Percentiles rank a stretch among this genome's conserved stretches.
Conservation (phyloP, 2,113 vertebrate genomes). For the Colossoma macropomum region DNA sequence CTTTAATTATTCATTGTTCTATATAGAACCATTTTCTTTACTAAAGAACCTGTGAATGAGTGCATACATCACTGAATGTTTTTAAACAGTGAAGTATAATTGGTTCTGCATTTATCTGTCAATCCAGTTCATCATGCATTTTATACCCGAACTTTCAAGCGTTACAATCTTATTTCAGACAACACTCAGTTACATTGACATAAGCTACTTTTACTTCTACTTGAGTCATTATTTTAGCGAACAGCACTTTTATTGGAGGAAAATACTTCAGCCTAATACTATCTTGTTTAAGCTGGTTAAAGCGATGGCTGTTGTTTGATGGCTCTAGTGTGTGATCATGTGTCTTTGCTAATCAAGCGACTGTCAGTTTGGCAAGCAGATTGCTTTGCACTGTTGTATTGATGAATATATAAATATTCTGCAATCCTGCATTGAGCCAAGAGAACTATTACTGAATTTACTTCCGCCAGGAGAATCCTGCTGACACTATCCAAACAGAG, state of each 20-base stretch:
- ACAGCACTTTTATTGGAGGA: too few relatives aligned
- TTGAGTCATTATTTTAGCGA: not conserved
- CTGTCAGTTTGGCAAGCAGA: constrained; percentile 22
- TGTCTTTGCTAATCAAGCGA: not conserved
- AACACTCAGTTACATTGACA: not conserved
- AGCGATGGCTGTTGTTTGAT: not conserved
- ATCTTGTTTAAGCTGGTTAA: not conserved
- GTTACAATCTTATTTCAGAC: not conserved
- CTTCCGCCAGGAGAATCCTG: constrained; percentile 41
- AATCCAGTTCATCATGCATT: too few relatives aligned
- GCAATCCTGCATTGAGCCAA: constrained; percentile 35
- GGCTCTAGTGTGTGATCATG: not conserved
- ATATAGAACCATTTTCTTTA: too few relatives aligned
- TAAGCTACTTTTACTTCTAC: too few relatives aligned
- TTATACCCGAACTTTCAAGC: not conserved
- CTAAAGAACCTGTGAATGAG: too few relatives aligned
- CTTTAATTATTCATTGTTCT: too few relatives aligned
- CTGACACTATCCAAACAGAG: constrained; percentile 47
- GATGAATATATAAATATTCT: constrained; percentile 49
- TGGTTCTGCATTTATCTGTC: too few relatives aligned
- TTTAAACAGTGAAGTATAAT: too few relatives aligned
- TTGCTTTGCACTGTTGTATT: constrained; percentile 41
- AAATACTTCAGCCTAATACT: not conserved
- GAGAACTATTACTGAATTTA: constrained; percentile 50
- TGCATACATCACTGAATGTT: too few relatives aligned